phyloP scores from a whole-genome alignment of 2,888 invertebrate genomes.

The Agriopis marginaria region DNA sequence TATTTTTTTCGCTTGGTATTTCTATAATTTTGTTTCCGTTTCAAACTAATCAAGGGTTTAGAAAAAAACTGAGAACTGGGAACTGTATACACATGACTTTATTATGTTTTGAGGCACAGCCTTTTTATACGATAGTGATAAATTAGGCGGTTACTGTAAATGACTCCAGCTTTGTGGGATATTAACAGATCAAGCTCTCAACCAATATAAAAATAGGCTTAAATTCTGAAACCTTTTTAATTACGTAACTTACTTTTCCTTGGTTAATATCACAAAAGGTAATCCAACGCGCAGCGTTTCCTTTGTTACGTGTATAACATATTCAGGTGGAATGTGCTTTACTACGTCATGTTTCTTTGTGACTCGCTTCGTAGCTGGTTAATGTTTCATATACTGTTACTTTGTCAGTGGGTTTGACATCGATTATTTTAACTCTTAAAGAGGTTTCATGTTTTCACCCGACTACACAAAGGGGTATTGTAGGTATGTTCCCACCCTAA shows the following conservation, averaged over 20 bases:
- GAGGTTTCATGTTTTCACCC: too few species aligned
- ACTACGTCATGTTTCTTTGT: constrained; percentile 36
- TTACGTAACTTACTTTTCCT: constrained; percentile 1
- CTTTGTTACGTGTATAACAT: constrained; percentile 31
- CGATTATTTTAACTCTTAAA: neutral
- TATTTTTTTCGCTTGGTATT: neutral
- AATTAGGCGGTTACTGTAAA: constrained; percentile 19
- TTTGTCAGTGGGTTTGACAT: neutral
- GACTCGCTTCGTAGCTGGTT: constrained; percentile 16
- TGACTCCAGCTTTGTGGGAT: constrained; percentile 12
- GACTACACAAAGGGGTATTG: too few species aligned
- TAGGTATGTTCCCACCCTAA: too few species aligned
- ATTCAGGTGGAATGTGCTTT: constrained; percentile 36
- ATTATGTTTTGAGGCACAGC: constrained; percentile 17
- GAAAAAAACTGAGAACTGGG: constrained; percentile 24
- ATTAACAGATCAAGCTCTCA: constrained; percentile 9
- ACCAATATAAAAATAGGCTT: constrained; percentile 4
- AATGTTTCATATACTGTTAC: constrained; percentile 9
- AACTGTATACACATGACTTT: constrained; percentile 20
- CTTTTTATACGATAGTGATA: constrained; percentile 7
- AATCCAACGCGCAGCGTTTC: constrained; percentile 28
- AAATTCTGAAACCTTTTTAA: neutral
- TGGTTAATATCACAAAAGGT: constrained; percentile 12
- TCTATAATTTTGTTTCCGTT: neutral
- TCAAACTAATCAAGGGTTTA: constrained; percentile 10